These are phyloP conservation scores for Steinernema feltiae DNA, from an alignment of 1,140 invertebrate species.

Conservation along the genomic window DNA sequence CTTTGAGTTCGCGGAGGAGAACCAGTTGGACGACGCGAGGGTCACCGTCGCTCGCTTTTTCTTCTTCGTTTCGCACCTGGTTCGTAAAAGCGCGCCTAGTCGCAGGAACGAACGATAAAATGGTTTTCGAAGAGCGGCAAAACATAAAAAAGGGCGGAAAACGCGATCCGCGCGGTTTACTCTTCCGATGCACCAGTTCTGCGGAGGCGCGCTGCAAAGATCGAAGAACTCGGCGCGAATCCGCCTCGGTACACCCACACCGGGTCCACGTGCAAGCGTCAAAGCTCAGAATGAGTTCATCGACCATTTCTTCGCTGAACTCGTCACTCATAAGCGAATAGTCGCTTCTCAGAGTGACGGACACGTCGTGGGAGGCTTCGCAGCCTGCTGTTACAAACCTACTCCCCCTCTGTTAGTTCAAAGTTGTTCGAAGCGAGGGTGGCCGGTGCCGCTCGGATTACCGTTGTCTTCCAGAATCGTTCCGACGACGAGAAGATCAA, in stretches of 20 bases:
- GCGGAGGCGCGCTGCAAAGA: no score
- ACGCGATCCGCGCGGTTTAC: no score
- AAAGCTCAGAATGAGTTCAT: background rate
- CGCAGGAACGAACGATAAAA: background rate
- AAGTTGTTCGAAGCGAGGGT: background rate
- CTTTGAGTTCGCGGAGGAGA: background rate
- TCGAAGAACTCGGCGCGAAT: no score
- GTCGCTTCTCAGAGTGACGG: background rate
- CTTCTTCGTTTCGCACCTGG: background rate
- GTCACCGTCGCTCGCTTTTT: background rate
- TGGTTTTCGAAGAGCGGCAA: background rate
- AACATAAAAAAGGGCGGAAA: background rate
- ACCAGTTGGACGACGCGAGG: background rate
- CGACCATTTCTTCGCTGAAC: no score
- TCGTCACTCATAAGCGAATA: background rate
- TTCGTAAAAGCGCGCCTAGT: background rate
- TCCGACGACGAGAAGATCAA: background rate
- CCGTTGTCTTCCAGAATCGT: slow-evolving; percentile 4
- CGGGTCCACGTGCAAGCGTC: no score
- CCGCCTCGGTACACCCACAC: no score
- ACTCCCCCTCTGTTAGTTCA: background rate
- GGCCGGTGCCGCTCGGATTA: no score
- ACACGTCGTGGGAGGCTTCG: background rate
- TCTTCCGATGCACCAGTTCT: no score
- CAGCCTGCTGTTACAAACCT: background rate